phyloP scores from a whole-genome alignment of 2,888 invertebrate species.

The Metalampra italica region DNA sequence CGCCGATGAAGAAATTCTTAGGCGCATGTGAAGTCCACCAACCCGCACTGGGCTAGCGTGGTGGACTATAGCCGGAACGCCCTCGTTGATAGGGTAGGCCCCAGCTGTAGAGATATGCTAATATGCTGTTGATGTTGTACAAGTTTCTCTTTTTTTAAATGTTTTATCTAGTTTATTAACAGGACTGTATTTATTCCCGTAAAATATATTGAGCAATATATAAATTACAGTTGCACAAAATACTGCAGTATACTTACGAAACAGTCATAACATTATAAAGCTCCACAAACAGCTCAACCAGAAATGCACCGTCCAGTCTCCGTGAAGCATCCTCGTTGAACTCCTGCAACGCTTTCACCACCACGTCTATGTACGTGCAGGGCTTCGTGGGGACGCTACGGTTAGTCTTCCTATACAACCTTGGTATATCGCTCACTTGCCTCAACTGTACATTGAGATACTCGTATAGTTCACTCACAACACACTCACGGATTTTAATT shows the following conservation, averaged over 20 bases:
- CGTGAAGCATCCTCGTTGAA: constrained; percentile 74
- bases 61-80: too few relatives aligned
- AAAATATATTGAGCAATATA: too few relatives aligned
- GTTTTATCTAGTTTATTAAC: too few relatives aligned
- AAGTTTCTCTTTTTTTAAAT: too few relatives aligned
- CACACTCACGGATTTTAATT: constrained; percentile 52
- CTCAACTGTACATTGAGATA: constrained; percentile 80
- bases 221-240: too few relatives aligned
- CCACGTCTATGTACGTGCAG: constrained; percentile 86
- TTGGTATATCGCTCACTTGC: constrained; percentile 95
- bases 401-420: constrained; percentile 94
- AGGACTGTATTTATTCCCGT: too few relatives aligned
- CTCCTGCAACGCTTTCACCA: constrained; percentile 78
- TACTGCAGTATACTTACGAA: constrained; percentile 79
- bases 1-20: too few relatives aligned
- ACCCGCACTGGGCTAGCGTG: too few relatives aligned
- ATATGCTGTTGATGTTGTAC: too few relatives aligned
- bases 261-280: constrained; percentile 73
- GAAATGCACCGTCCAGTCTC: constrained; percentile 51
- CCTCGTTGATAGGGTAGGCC: too few relatives aligned
- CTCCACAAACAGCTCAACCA: constrained; percentile 49
- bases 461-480: constrained; percentile 59
- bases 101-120: too few relatives aligned
- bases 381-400: constrained; percentile 89
- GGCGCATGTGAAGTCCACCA: too few relatives aligned